Conservation (phyloP, 2,113 vertebrate species). For the Tichodroma muraria region DNA sequence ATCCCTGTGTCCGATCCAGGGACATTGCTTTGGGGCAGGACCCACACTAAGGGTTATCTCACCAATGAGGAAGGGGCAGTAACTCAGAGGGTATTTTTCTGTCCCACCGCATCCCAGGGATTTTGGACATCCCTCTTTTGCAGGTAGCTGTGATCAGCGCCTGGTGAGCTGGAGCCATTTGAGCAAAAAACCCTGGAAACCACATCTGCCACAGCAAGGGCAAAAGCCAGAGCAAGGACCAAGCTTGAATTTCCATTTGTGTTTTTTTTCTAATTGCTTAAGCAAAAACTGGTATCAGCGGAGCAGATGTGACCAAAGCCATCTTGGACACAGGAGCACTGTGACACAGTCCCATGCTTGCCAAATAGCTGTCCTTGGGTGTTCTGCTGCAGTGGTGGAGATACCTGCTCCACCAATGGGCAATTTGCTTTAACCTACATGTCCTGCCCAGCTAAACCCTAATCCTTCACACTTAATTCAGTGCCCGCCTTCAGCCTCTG, state of each 20-base stretch:
- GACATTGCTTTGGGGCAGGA: neutral
- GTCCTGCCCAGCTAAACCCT: neutral
- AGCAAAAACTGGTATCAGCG: neutral
- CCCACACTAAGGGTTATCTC: neutral
- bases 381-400: fast-evolving
- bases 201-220: neutral
- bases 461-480: neutral
- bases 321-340: neutral
- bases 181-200: neutral
- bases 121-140: neutral
- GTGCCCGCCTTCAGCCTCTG: neutral
- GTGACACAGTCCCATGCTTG: fast-evolving
- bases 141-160: neutral
- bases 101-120: neutral
- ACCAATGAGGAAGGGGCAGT: fast-evolving
- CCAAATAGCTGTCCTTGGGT: neutral
- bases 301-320: neutral
- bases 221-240: neutral
- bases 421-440: neutral
- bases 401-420: neutral
- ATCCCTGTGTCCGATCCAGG: neutral
- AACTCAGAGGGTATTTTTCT: neutral
- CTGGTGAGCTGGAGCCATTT: neutral
- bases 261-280: neutral
- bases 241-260: neutral